Base-by-base conservation (phyloP, 2,888 invertebrate genomes). In the Cephus rjabovi region DNA sequence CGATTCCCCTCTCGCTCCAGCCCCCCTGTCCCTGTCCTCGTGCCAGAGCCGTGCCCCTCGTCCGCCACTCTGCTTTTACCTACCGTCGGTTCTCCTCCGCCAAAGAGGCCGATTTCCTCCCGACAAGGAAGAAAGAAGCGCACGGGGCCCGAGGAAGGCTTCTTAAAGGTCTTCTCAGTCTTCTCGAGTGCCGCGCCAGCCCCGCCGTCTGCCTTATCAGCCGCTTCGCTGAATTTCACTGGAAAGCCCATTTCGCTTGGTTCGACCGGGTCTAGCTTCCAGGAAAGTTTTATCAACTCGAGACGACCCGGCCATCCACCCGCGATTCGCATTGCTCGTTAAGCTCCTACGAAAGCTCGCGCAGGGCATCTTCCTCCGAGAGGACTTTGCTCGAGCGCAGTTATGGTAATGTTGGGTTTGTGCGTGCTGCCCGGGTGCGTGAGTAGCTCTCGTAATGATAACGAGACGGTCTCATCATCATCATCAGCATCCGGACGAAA, bases 401-500 rank as follows among this genome's bases (percentile, higher is more conserved):
- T 86, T 86, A 86, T 85, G 86, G 84, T 86, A 86, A 86, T 86
- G 83, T 82, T 80, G 80, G 85, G 85, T 81, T 84, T 79, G 84
- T 86, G 84, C 84, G 86, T 86, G 84, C 82, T 81, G 83, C 82
- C 84, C 34, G 74, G 81, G 82, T 85, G 86, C 83, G 85, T 82
- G 83, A 81, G 82, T 84, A 82, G 84, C 81, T 83, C 83, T 86
- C 83, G 84, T 86, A 87, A 86, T 87, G 87, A 84, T 86, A 86
- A 86, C 87, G 87, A 86, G 86, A 86, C 79, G 79, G 70, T 12
- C 75, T 87, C 87, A 86, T 85, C 86, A 86, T 87, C 86, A 86
- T 86, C 86, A 87, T 86, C 87, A 87, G 84, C 86, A 87, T 84
- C 86, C 86, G 86, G 84, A 86, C 83, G 85, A 85, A 86, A 84